These are phyloP conservation scores for Aporophyla nigra DNA, from an alignment of 2,888 invertebrate species.

Conservation along the genomic window DNA sequence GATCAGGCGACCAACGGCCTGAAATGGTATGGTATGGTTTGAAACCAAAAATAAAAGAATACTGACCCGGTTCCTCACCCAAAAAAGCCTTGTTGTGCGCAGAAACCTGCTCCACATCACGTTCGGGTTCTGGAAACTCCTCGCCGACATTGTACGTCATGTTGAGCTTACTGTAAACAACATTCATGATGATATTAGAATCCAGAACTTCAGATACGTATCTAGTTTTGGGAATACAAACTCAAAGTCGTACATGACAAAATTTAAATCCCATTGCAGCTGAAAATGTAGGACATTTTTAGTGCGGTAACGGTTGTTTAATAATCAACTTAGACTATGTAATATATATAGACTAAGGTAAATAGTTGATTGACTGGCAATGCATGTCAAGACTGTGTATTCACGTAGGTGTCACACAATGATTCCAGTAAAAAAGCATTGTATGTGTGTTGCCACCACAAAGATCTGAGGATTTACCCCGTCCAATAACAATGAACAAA, in stretches of 20 bases:
- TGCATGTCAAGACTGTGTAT: no score
- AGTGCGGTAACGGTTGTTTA: no score
- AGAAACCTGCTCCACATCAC: conserved; percentile 14
- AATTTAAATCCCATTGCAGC: background rate
- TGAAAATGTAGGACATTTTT: background rate
- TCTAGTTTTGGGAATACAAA: background rate
- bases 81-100: conserved; percentile 50
- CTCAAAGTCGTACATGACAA: background rate
- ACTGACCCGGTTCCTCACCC: conserved; percentile 25
- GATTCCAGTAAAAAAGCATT: no score
- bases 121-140: conserved; percentile 4
- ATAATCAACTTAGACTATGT: no score
- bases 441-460: no score
- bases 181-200: background rate
- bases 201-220: background rate
- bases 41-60: background rate
- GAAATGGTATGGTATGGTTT: background rate
- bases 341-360: no score
- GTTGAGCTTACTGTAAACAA: conserved; percentile 42
- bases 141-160: conserved; percentile 47
- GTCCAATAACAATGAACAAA: no score
- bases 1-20: no score
- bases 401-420: no score
- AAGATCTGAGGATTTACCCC: no score
- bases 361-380: no score